A percentile compares a stretch with the other conserved stretches of the same genome.
Conservation (phyloP, 2,888 invertebrate species). For the Thyatira batis region DNA sequence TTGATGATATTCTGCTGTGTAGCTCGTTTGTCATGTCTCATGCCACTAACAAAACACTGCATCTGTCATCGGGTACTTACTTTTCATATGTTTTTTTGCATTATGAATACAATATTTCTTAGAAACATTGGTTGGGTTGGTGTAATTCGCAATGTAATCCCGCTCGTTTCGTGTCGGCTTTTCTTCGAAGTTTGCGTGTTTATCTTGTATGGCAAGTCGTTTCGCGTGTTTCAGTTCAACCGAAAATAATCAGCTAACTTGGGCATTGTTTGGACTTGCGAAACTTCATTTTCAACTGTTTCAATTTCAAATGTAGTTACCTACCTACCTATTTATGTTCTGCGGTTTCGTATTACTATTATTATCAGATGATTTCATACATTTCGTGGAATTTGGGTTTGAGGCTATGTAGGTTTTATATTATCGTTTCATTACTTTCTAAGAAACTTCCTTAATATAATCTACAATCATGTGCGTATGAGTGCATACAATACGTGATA, state of each 20-base stretch:
- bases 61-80: constrained; percentile 43
- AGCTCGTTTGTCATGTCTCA: constrained; percentile 36
- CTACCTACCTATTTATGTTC: constrained; percentile 29
- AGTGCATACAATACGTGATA: constrained; percentile 5
- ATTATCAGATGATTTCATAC: not conserved
- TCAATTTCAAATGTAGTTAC: constrained; percentile 36
- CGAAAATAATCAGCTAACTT: constrained; percentile 69
- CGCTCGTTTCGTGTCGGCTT: constrained; percentile 55
- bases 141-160: constrained; percentile 64
- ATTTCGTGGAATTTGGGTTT: not conserved
- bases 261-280: constrained; percentile 48
- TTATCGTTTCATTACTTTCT: not conserved
- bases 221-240: constrained; percentile 65
- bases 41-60: constrained; percentile 34
- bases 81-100: constrained; percentile 31
- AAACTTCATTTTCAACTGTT: constrained; percentile 44
- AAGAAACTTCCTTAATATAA: no score
- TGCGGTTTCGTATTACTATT: constrained; percentile 13
- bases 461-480: no score
- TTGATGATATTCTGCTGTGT: constrained; percentile 33
- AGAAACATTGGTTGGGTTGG: constrained; percentile 45
- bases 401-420: not conserved
- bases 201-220: constrained; percentile 64
- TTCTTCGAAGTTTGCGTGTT: constrained; percentile 74
- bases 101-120: constrained; percentile 53